These are phyloP conservation scores for Leptinotarsa undecemlineata DNA, from an alignment of 1,140 invertebrate species.

Conservation along the genomic window DNA sequence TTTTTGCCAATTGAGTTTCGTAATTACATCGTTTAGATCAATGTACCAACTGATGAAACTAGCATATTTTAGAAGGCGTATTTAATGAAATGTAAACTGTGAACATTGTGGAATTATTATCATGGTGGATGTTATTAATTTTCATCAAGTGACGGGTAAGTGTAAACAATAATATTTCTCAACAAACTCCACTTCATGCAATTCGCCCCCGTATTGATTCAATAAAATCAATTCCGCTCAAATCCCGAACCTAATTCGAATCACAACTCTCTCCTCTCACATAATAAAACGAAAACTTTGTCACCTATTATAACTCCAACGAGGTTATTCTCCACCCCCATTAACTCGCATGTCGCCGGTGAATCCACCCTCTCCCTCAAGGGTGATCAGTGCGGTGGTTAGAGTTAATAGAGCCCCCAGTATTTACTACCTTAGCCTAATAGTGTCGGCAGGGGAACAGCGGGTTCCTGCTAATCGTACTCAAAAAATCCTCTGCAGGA, in stretches of 20 bases:
- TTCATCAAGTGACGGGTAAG: too few species aligned
- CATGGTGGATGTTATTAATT: too few species aligned
- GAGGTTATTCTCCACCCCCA: conserved; percentile 24
- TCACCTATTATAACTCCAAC: conserved; percentile 26
- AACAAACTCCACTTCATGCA: neutral
- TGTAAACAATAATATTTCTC: too few species aligned
- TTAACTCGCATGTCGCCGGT: neutral
- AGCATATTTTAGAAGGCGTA: too few species aligned
- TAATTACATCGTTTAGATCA: too few species aligned
- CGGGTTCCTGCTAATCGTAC: conserved; percentile 11
- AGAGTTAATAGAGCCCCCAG: conserved; percentile 42
- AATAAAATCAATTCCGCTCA: neutral
- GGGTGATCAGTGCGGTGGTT: conserved; percentile 42
- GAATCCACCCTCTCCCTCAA: conserved; percentile 29
- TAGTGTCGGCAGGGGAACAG: conserved; percentile 26
- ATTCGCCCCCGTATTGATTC: neutral
- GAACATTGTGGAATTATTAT: too few species aligned
- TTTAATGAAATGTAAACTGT: too few species aligned
- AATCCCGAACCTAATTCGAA: conserved; percentile 14
- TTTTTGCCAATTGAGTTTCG: too few species aligned
- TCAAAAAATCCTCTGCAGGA: conserved; percentile 2
- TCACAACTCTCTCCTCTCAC: conserved; percentile 11
- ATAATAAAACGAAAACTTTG: conserved; percentile 27
- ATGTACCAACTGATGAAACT: too few species aligned
- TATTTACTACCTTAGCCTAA: conserved; percentile 40